These are phyloP conservation scores for Erannis defoliaria DNA, from an alignment of 2,888 invertebrate genomes.

Conservation along the genomic window DNA sequence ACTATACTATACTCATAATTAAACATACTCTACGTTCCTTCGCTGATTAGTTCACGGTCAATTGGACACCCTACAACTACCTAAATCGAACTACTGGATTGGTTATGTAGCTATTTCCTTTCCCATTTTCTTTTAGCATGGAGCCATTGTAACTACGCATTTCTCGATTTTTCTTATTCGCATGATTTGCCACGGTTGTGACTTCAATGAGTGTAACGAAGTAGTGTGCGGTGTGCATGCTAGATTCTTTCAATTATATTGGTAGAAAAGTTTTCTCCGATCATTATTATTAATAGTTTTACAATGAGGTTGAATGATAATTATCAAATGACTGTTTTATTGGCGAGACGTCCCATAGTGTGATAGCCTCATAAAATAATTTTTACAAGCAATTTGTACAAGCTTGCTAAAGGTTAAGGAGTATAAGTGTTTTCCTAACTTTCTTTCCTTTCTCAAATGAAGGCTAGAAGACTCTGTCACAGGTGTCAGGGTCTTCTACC, in stretches of 20 bases:
- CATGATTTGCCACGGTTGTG: slow-evolving; percentile 47
- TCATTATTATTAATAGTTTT: slow-evolving; percentile 33
- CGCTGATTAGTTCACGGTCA: slow-evolving; percentile 7
- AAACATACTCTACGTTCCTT: not conserved
- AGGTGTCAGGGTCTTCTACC: no score
- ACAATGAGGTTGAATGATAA: slow-evolving; percentile 18
- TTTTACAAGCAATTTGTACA: not conserved
- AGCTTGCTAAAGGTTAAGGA: not conserved
- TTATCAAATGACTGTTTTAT: slow-evolving; percentile 25
- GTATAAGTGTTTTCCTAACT: not conserved
- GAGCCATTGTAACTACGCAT: slow-evolving; percentile 10
- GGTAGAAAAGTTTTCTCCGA: slow-evolving; percentile 43
- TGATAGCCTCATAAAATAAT: slow-evolving; percentile 3
- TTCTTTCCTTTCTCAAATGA: not conserved
- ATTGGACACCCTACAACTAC: slow-evolving; percentile 9
- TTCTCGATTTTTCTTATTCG: slow-evolving; percentile 28
- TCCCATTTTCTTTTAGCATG: slow-evolving; percentile 10
- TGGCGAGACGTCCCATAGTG: not conserved
- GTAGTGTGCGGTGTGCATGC: slow-evolving; percentile 45
- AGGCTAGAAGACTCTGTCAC: no score
- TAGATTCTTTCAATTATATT: slow-evolving; percentile 43
- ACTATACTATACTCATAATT: no score
- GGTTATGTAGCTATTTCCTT: slow-evolving; percentile 16
- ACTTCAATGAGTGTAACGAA: slow-evolving; percentile 46
- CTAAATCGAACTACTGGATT: slow-evolving; percentile 5